A percentile compares a stretch with the other conserved stretches of the same genome.
Evolutionary conservation across 2,797 vertebrate genomes (phyloP).

Genomic region (Pygocentrus nattereri): DNA sequence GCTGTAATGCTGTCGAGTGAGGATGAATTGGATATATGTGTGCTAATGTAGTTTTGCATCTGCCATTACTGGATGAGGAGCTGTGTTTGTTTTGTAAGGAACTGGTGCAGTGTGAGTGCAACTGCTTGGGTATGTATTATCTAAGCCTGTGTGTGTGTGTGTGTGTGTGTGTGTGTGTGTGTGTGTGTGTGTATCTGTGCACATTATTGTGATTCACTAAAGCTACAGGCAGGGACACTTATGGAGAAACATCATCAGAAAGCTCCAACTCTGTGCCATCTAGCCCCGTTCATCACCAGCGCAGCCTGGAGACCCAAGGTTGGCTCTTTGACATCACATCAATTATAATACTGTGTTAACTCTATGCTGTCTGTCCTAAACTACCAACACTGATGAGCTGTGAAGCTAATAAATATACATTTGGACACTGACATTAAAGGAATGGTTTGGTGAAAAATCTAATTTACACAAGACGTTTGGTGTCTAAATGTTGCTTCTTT

Average conservation of each 20-base stretch:
- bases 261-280: constrained; percentile 88
- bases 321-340: constrained; percentile 68
- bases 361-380: not conserved
- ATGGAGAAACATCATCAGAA: constrained; percentile 89
- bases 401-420: too few species aligned
- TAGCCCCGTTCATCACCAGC: constrained; percentile 85
- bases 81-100: not conserved
- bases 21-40: constrained; percentile 1
- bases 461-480: too few species aligned
- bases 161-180: constrained; percentile 16
- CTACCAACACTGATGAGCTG: too few species aligned
- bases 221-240: constrained; percentile 84
- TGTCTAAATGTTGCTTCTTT: too few species aligned
- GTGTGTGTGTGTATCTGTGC: constrained; percentile 14
- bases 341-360: not conserved
- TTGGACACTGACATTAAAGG: too few species aligned
- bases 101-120: not conserved
- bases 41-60: not conserved
- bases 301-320: constrained; percentile 88
- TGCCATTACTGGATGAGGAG: not conserved
- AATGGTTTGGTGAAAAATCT: too few species aligned
- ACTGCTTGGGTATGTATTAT: not conserved
- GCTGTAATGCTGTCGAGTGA: not conserved
- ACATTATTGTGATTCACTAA: constrained; percentile 54
- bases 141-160: constrained; percentile 10